Evolutionary conservation across 2,797 vertebrate species (phyloP).

Genomic region (Spinus olivaceus): DNA sequence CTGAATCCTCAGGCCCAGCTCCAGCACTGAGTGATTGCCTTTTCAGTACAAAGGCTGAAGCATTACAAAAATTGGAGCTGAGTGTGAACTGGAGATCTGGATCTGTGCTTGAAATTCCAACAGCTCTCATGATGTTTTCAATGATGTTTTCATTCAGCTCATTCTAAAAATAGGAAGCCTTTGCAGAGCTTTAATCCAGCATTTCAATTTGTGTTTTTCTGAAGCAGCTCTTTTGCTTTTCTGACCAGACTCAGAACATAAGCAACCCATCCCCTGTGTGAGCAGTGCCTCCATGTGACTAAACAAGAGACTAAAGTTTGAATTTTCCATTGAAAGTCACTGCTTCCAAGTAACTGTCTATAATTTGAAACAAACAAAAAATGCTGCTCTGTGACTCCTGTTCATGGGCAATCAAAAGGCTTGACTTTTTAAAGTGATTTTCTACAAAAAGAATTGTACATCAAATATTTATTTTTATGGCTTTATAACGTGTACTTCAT

Average conservation of each 20-base stretch:
- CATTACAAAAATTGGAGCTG: background rate
- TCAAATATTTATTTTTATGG: background rate
- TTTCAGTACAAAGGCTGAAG: background rate
- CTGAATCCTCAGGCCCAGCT: background rate
- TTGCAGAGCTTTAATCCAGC: background rate
- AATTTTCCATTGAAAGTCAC: background rate
- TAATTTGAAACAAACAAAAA: background rate
- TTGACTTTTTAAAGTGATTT: background rate
- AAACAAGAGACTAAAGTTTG: background rate
- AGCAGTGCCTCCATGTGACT: conserved; percentile 1
- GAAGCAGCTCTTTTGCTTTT: background rate
- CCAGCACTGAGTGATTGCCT: background rate
- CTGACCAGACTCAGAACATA: background rate
- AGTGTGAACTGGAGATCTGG: background rate
- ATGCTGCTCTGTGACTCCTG: background rate
- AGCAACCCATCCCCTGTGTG: fast-evolving
- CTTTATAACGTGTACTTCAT: background rate
- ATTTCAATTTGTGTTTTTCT: background rate
- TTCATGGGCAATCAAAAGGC: background rate
- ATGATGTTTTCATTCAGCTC: background rate
- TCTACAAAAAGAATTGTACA: background rate
- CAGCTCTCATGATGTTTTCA: background rate
- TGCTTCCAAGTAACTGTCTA: background rate
- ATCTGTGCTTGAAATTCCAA: background rate
- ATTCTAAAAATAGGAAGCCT: background rate